Percentiles rank a stretch among this genome's conserved stretches.
These are phyloP conservation scores for Peromyscus aztecus DNA, from an alignment of 2,797 vertebrate genomes.

Conservation along the genomic window DNA sequence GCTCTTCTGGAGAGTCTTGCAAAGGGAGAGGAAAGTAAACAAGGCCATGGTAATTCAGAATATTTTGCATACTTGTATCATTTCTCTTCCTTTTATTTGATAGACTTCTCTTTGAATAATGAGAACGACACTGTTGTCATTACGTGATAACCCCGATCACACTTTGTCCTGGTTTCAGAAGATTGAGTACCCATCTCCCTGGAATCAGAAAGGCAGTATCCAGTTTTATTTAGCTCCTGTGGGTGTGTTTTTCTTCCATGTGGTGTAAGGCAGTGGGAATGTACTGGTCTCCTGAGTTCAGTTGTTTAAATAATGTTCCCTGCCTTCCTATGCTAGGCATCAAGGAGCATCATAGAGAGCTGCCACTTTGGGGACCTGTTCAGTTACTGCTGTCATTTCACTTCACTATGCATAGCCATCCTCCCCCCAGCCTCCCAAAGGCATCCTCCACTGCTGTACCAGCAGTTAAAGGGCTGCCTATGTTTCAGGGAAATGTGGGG, in stretches of 20 bases:
- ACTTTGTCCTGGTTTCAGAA: background rate
- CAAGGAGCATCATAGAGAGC: background rate
- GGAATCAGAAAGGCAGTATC: background rate
- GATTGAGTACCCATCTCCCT: slow-evolving; percentile 13
- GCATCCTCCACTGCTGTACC: background rate
- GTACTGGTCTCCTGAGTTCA: background rate
- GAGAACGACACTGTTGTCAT: background rate
- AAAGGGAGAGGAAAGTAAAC: background rate
- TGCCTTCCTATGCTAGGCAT: background rate
- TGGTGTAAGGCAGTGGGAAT: background rate
- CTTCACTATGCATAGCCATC: background rate
- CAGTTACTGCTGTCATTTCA: background rate
- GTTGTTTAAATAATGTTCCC: slow-evolving; percentile 62
- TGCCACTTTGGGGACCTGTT: slow-evolving; percentile 34
- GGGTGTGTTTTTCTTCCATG: background rate
- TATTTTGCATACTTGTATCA: background rate
- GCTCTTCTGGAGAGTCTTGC: background rate
- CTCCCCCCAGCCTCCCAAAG: background rate
- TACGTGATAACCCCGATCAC: background rate
- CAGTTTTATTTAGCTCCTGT: background rate
- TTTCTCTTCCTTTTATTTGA: slow-evolving; percentile 9
- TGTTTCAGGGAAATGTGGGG: background rate
- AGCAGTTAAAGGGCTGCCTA: background rate
- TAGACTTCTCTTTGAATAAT: background rate
- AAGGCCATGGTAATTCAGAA: background rate